Evolutionary conservation across 2,797 vertebrate genomes (phyloP).

Genomic region (Anabacerthia variegaticeps): DNA sequence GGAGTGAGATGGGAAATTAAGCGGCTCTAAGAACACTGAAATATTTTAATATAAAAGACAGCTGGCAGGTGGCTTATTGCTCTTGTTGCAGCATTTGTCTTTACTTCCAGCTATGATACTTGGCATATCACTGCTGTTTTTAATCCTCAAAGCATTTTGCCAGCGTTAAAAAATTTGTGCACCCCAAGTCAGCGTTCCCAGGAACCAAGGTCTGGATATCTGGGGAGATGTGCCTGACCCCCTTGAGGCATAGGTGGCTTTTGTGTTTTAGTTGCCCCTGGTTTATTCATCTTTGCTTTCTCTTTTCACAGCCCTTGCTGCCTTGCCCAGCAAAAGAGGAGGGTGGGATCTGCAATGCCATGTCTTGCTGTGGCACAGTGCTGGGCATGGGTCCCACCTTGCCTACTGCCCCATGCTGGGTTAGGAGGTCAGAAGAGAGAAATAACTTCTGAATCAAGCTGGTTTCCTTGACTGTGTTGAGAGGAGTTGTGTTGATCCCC

Average conservation of each 20-base stretch:
- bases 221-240: not conserved
- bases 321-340: not conserved
- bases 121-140: not conserved
- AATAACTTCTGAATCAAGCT: not conserved
- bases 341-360: not conserved
- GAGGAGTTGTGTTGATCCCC: not conserved
- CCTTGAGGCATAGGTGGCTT: not conserved
- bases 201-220: not conserved
- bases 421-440: not conserved
- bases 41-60: slow-evolving; percentile 60
- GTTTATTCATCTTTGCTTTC: not conserved
- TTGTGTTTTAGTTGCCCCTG: not conserved
- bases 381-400: not conserved
- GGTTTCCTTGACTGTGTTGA: not conserved
- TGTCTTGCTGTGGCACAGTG: not conserved
- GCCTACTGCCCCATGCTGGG: not conserved
- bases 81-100: slow-evolving; percentile 36
- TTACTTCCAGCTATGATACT: slow-evolving; percentile 21
- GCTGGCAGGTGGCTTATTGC: slow-evolving; percentile 54
- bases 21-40: slow-evolving; percentile 23
- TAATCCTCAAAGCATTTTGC: not conserved
- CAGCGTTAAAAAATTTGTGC: not conserved
- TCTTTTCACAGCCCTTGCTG: not conserved
- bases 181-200: not conserved
- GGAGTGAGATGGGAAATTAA: not conserved